phyloP scores from a whole-genome alignment of 2,113 vertebrate genomes.

The Sisor rabdophorus region DNA sequence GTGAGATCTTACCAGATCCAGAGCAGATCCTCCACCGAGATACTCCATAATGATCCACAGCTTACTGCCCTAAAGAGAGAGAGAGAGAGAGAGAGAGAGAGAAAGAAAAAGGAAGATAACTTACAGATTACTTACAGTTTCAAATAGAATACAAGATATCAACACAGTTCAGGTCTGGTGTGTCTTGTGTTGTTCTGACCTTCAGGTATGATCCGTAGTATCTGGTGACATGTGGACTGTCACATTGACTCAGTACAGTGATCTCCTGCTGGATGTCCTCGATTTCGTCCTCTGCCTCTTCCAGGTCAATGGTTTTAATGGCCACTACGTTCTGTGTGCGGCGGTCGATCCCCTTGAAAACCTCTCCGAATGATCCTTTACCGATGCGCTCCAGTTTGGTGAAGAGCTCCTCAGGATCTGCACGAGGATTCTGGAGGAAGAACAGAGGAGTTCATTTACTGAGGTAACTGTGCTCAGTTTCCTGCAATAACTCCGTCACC shows the following conservation, averaged over 20 bases:
- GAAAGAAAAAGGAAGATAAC: no score
- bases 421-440: conserved; percentile 73
- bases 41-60: conserved; percentile 82
- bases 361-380: conserved; percentile 88
- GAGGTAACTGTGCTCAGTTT: no score
- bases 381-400: conserved; percentile 87
- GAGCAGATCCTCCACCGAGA: conserved; percentile 74
- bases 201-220: conserved; percentile 89
- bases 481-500: no score
- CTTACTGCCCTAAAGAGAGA: conserved; percentile 66
- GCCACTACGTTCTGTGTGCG: conserved; percentile 85
- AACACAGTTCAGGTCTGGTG: no score
- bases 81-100: neutral
- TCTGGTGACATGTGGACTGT: conserved; percentile 86
- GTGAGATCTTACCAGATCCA: conserved; percentile 70
- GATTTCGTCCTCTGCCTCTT: conserved; percentile 89
- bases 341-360: conserved; percentile 89
- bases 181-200: conserved; percentile 61
- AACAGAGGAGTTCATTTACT: neutral
- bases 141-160: neutral
- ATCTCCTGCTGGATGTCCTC: conserved; percentile 92
- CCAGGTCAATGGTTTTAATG: conserved; percentile 89
- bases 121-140: neutral
- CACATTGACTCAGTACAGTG: conserved; percentile 85
- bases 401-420: conserved; percentile 84